These are phyloP conservation scores for Ditylenchus dipsaci DNA, from an alignment of 1,140 invertebrate genomes.

Conservation along the genomic window DNA sequence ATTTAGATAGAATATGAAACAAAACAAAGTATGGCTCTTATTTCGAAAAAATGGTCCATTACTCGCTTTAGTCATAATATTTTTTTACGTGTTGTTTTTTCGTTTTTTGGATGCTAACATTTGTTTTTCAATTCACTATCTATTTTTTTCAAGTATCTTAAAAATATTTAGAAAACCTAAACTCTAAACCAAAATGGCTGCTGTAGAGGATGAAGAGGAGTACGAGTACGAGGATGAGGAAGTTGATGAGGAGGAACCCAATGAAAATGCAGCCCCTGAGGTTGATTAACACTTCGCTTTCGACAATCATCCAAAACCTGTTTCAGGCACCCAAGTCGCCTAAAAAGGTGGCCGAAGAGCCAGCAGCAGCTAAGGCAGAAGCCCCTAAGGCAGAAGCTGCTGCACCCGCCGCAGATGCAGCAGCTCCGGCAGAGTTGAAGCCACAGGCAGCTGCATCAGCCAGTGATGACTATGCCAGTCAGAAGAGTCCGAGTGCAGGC, in stretches of 20 bases:
- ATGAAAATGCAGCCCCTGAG: constrained; percentile 1
- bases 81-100: too few species aligned
- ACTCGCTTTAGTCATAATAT: too few species aligned
- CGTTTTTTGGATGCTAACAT: too few species aligned
- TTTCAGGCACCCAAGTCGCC: neutral
- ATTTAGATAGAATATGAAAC: too few species aligned
- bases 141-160: too few species aligned
- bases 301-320: neutral
- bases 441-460: too few species aligned
- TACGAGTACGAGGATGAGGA: constrained; percentile 1
- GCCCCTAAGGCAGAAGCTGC: neutral
- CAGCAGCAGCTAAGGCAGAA: neutral
- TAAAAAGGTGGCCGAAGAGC: constrained; percentile 7
- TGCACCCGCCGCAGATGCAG: neutral
- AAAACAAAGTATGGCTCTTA: too few species aligned
- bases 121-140: too few species aligned
- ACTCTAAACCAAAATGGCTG: constrained; percentile 6
- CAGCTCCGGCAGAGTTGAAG: neutral
- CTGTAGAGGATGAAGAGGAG: constrained; percentile 6
- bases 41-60: too few species aligned
- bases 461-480: neutral
- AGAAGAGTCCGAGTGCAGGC: neutral
- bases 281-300: neutral
- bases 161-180: neutral
- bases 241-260: constrained; percentile 1